phyloP scores from a whole-genome alignment of 2,888 invertebrate species.

The Rotaria macrura region DNA sequence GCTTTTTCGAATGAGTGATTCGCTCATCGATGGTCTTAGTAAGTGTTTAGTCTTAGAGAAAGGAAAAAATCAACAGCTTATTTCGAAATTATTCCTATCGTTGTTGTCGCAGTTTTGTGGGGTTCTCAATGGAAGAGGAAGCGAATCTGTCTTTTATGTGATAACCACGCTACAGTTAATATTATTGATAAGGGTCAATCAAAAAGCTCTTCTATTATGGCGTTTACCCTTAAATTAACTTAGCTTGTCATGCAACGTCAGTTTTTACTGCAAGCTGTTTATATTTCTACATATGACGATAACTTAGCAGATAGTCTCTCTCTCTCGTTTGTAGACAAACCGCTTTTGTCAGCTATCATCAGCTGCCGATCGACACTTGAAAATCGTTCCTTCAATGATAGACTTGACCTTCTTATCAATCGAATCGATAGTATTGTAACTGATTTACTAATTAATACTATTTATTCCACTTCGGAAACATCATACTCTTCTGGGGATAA shows the following conservation, averaged over 20 bases:
- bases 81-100: background rate
- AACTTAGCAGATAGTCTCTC: background rate
- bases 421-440: background rate
- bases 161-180: conserved; percentile 33
- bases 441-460: background rate
- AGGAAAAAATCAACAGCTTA: background rate
- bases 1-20: background rate
- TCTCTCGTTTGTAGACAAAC: background rate
- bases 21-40: background rate
- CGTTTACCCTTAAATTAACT: background rate
- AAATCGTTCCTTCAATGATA: background rate
- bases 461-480: background rate
- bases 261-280: background rate
- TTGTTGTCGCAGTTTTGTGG: background rate
- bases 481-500: background rate
- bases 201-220: background rate
- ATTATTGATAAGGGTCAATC: conserved; percentile 34
- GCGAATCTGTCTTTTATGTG: conserved; percentile 34
- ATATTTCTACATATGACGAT: background rate
- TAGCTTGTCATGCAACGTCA: background rate
- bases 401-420: background rate
- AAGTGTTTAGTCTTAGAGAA: background rate
- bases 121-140: conserved; percentile 24
- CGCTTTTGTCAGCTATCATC: background rate
- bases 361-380: background rate